Evolutionary conservation across 2,888 invertebrate genomes (phyloP), one percentile per base, ranked within the genome.

Genomic region (Pristionchus exspectatus): DNA sequence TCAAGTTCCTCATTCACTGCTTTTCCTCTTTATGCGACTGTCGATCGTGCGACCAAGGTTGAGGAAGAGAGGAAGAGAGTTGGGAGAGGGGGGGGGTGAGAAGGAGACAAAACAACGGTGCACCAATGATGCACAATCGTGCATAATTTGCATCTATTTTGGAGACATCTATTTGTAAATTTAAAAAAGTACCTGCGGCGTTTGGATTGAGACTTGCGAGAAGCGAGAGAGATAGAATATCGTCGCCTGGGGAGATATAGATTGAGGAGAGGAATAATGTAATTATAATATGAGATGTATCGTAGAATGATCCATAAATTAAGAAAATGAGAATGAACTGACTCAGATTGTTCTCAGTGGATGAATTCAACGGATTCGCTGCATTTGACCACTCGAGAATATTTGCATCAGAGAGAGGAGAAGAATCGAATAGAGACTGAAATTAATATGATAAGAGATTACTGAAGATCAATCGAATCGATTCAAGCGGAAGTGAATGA

Each of bases 391-490:
- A 85, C 21, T 85, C 85, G 85, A 85, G 85, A 30, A 85, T 63
- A 85, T 27, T 59, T 16, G 59, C 56, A 85, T 85, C 85, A 18
- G 85, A 59, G 56, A 85, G 33, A 30, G 85, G n/a, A 21, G 85
- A 30, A 30, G 85, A 85, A 10, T 85, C 85, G 85, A 85, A 85
- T 10, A 85, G 63, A 10, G 85, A 85, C 85, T 85, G 85, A 27
- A 85, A 85, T 83, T 1, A 83, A 38, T 54, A 14, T 9, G 38
- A 16, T 3, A 63, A 21, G 16, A 21, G 27, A 59, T 38, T 63
- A 85, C 18, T 24, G 66, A 27, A 66, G 27, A 21, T 74, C 74
- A 74, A 74, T 74, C 74, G 38, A 74, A 38, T 21, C 33, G 38
- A 38, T 74, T 74, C 50, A 54, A 83, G 83, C 50, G 50, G 54